These are phyloP conservation scores for Pipistrellus kuhlii DNA, from an alignment of 2,797 vertebrate genomes.

Conservation along the genomic window DNA sequence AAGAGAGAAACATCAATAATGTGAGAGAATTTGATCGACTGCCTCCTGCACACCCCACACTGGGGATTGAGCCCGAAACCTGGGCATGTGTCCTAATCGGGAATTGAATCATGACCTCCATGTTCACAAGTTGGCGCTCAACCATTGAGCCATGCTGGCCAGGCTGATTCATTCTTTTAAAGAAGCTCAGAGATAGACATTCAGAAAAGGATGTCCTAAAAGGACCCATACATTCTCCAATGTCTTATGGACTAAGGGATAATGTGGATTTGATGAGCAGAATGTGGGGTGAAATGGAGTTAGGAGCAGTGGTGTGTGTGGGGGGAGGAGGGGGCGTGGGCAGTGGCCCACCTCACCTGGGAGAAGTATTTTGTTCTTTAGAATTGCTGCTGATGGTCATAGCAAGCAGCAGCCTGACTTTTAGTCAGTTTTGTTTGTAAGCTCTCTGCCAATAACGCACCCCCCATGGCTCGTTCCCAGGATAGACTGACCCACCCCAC, in stretches of 20 bases:
- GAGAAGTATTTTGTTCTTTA: constrained; percentile 11
- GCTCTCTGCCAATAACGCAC: background rate
- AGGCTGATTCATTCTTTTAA: no score
- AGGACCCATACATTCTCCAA: background rate
- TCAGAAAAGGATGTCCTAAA: background rate
- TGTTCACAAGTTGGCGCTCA: no score
- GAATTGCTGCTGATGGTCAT: background rate
- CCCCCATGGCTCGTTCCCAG: background rate
- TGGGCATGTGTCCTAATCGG: no score
- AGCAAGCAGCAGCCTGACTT: background rate
- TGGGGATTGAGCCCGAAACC: no score
- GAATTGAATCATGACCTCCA: no score
- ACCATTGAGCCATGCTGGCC: no score
- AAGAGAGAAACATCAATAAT: no score
- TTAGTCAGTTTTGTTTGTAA: background rate
- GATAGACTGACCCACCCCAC: background rate
- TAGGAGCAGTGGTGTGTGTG: background rate
- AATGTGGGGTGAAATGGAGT: background rate
- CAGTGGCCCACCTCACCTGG: background rate
- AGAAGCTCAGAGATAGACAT: background rate
- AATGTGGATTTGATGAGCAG: background rate
- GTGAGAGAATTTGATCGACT: no score
- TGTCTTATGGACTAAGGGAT: constrained; percentile 28
- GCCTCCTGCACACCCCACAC: no score
- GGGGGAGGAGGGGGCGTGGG: background rate